Evolutionary conservation across 2,113 vertebrate genomes (phyloP), one percentile per base, ranked within the genome.

Genomic region (Colaptes auratus): DNA sequence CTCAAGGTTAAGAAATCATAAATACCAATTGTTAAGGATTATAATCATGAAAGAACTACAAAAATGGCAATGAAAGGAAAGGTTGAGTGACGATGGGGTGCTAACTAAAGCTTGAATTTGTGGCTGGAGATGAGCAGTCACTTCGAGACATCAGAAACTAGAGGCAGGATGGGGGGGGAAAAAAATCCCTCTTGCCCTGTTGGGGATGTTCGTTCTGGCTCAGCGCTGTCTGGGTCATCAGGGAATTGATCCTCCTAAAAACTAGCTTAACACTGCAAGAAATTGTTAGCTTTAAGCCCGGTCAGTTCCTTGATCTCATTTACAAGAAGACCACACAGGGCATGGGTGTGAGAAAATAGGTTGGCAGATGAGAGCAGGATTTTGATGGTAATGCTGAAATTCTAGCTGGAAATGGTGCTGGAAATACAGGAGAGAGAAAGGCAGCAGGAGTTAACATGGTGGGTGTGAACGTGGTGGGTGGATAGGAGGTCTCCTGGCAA

Each of bases 301-400:
- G 81, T 84, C 30, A 13, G 36, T 89, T 91, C 53, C 66, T 82
- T 67, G 35, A 60, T 87, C 66, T 78, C 36, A 9, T 42, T 61
- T 84, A 13, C 21, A 64, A 28, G 9, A 78, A 36, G 18, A 35
- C 12, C 13, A 2, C 33, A 8, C 23, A 7, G 70, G 24, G 66
- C 30, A 19, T 0, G 0, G 64, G 70, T 11, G 18, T 21, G n/a
- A 73, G n/a, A n/a, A 70, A 27, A 35, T 6, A n/a, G 23, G 20
- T 21, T 93, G 80, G 46, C 17, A 74, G 73, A 33, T 63, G 21
- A 70, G 69, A 82, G 75, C 42, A 36, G 83, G 63, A 35, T 79
- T 82, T 92, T 53, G 71, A 27, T 60, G 63, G 7, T 31, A 33
- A 56, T 19, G 1, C 42, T 79, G 74, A 53, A 75, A 69, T 87